A percentile compares a stretch with the other conserved stretches of the same genome.
These are phyloP conservation scores for Drosophila nigromelanica DNA, from an alignment of 1,140 invertebrate genomes.

Conservation along the genomic window DNA sequence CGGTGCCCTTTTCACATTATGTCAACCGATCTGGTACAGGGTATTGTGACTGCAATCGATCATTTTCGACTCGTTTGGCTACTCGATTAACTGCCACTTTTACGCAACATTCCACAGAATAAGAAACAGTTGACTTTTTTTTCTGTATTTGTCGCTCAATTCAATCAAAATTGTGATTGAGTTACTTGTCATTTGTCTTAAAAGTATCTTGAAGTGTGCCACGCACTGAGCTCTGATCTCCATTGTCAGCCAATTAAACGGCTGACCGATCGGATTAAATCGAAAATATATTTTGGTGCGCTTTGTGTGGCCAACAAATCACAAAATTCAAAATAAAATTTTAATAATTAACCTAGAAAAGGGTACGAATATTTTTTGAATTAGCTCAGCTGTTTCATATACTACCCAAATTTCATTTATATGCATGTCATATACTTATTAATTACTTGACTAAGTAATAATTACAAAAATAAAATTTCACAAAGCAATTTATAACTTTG, in stretches of 20 bases:
- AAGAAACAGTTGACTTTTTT: conserved; percentile 60
- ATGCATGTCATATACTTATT: neutral
- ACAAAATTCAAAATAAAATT: neutral
- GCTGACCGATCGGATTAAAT: conserved; percentile 63
- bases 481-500: too few species aligned
- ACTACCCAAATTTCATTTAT: neutral
- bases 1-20: conserved; percentile 42
- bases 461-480: too few species aligned
- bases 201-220: conserved; percentile 27
- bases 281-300: conserved; percentile 14
- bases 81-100: conserved; percentile 65
- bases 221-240: conserved; percentile 5
- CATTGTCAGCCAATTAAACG: conserved; percentile 73
- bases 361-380: neutral
- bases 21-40: conserved; percentile 43
- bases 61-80: conserved; percentile 59
- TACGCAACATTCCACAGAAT: conserved; percentile 61
- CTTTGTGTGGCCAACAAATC: conserved; percentile 5
- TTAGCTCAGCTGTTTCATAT: neutral
- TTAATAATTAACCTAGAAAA: too few species aligned
- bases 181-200: conserved; percentile 42
- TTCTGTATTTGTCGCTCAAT: conserved; percentile 16
- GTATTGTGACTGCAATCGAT: conserved; percentile 60
- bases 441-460: neutral
- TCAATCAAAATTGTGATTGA: conserved; percentile 31